These are phyloP conservation scores for Semicossyphus pulcher DNA, from an alignment of 2,113 vertebrate species.

Conservation along the genomic window DNA sequence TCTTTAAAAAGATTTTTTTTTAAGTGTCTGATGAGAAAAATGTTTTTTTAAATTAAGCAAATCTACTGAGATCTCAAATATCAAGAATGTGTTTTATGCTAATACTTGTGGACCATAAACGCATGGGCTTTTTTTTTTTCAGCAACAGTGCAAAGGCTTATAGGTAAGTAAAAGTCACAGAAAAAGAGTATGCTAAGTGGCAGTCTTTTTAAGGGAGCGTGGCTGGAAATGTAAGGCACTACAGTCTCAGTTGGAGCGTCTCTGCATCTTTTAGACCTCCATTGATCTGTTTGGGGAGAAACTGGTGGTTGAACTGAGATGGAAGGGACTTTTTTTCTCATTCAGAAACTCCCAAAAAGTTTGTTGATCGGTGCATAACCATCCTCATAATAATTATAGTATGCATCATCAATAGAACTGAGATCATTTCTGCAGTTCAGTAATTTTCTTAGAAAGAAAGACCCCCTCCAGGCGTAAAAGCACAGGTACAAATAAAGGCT, in stretches of 20 bases:
- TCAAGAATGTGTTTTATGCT: neutral
- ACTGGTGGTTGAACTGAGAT: neutral
- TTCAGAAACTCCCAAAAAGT: constrained; percentile 25
- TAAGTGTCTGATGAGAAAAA: constrained; percentile 17
- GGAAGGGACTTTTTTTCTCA: constrained; percentile 1
- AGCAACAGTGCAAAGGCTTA: constrained; percentile 61
- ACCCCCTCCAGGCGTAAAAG: neutral
- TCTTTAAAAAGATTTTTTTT: no score
- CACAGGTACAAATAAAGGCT: constrained; percentile 8
- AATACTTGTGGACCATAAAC: constrained; percentile 19
- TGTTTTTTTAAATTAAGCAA: neutral
- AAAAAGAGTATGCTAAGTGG: constrained; percentile 53
- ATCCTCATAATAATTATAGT: constrained; percentile 25
- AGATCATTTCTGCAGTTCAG: constrained; percentile 5
- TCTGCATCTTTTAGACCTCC: constrained; percentile 30
- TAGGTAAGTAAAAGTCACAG: constrained; percentile 36
- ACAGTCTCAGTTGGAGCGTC: constrained; percentile 62
- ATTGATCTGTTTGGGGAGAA: constrained; percentile 19
- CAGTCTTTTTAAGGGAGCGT: constrained; percentile 60
- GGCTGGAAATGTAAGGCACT: constrained; percentile 82
- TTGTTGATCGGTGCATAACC: neutral
- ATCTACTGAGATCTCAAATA: constrained; percentile 1
- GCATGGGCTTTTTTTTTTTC: constrained; percentile 13
- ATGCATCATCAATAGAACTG: constrained; percentile 21
- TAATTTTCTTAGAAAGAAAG: neutral